Base-by-base conservation (phyloP, 1,140 invertebrate genomes). In the Camponotus floridanus region DNA sequence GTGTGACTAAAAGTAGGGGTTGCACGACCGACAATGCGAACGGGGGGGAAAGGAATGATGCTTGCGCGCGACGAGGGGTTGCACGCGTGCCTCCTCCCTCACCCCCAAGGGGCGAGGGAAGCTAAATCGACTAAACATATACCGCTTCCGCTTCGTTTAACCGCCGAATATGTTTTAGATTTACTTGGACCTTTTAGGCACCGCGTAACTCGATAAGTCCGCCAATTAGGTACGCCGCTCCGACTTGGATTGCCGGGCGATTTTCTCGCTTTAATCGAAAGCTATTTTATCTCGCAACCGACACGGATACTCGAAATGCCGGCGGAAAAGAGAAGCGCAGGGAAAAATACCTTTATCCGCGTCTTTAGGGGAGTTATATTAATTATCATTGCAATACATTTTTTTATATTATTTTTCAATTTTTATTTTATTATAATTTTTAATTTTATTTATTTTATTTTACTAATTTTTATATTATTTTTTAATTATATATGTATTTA, bases 71-170 rank as follows among this genome's bases (percentile, higher is more conserved):
- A 76, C 64, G 80, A 90, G 86, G 91, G 90, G 81, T 81, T 76
- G 86, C 68, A 89, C 86, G 86, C 79, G 68, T 76, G 45, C 85
- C 18, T 59, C 74, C 76, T 48, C 45, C 78, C 84, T 86, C 88
- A 78, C 76, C 11, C 39, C 39, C 67, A 13, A 42, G 74, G 76
- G 78, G 59, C 57, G 85, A 85, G 84, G 7, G 9, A 76, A 26
- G 26, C 89, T 94, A 94, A 94, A 94, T 94, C 93, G 92, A 94
- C 93, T 93, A 94, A 94, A 93, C 92, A 93, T 93, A 93, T 94
- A 93, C 92, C 48, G 48, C 92, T 93, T 94, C 91, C 93, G 92
- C 90, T 94, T 94, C 92, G 93, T 93, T 94, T 92, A 93, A 91
- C 90, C 89, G 68, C 48, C 73, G 92, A 94, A 94, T 94, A 94